Base-by-base conservation (phyloP, 2,888 invertebrate species). In the Arenicola marina region DNA sequence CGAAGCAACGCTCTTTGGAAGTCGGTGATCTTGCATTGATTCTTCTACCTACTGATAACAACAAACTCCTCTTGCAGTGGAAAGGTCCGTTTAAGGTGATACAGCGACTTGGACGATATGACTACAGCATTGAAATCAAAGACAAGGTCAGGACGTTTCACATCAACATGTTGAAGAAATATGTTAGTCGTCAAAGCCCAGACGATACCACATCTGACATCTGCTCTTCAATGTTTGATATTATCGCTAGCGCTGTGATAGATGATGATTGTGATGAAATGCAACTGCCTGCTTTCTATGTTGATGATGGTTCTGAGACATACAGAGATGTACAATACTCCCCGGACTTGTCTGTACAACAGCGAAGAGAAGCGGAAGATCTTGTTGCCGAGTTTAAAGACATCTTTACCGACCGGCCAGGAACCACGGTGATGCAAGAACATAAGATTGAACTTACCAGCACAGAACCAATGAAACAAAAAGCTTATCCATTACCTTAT, bases 21-120 rank as follows among this genome's bases (percentile, higher is more conserved):
- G 26, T 29, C n/a, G 56, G 45, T 3, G 44, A 56, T 1, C 18
- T 44, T 1, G 1, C 44, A 1, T 29, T 56, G 31, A 26, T 56
- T n/a, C 31, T 56, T 18, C 31, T 53, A 7, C 53, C 53, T 11
- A 53, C 53, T 18, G 53, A 53, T 31, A 7, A 31, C 29, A 53
- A 53, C 21, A 53, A 53, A 31, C 21, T 53, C 28, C 31, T 53
- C 4, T 31, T 53, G 31, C 31, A 53, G 21, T 53, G 53, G 53
- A 53, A 53, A 21, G 53, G 53, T 11, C 53, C 53, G 15, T 53
- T 29, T 53, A 11, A 53, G 18, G 56, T 43, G 15, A 18, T 56
- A 44, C 26, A 18, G 28, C 24, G 3, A 43, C 24, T 56, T 18
- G n/a, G 18, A 1, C 26, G 15, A 24, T 43, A 44, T 56, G 56